A percentile compares a stretch with the other conserved stretches of the same genome.
phyloP scores from a whole-genome alignment of 2,113 vertebrate genomes.

The Telmatochromis sp. region DNA sequence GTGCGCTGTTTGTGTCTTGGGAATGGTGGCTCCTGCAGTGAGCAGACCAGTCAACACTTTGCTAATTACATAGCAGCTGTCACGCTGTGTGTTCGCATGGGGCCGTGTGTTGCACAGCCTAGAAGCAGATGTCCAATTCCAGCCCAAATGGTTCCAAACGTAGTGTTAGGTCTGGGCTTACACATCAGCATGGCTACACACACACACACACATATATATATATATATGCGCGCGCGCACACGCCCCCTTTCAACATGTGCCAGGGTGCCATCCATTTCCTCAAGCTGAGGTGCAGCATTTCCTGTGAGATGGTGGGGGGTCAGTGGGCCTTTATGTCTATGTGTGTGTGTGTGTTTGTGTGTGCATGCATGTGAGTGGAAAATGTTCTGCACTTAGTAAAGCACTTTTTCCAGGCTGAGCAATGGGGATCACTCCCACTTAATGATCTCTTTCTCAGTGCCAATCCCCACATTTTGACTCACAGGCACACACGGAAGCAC shows the following conservation, averaged over 20 bases:
- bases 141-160: slow-evolving; percentile 64
- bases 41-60: slow-evolving; percentile 61
- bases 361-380: slow-evolving; percentile 38
- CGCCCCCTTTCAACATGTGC: slow-evolving; percentile 63
- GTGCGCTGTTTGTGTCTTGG: slow-evolving; percentile 13
- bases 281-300: slow-evolving; percentile 67
- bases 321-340: slow-evolving; percentile 14
- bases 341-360: not conserved
- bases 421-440: slow-evolving; percentile 65
- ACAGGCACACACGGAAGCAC: not conserved
- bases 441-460: slow-evolving; percentile 59
- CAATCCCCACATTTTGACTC: slow-evolving; percentile 50
- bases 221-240: not conserved
- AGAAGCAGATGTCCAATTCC: slow-evolving; percentile 68
- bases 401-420: slow-evolving; percentile 57
- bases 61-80: slow-evolving; percentile 71
- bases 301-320: slow-evolving; percentile 59
- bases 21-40: slow-evolving; percentile 45
- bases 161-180: slow-evolving; percentile 55
- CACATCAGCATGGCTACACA: not conserved
- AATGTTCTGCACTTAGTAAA: slow-evolving; percentile 51
- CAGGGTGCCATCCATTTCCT: slow-evolving; percentile 72
- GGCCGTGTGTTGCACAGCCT: slow-evolving; percentile 54
- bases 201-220: not conserved
- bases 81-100: slow-evolving; percentile 54